Percentiles rank a stretch among this genome's conserved stretches.
phyloP scores from a whole-genome alignment of 2,888 invertebrate genomes.

The Chesias legatella region DNA sequence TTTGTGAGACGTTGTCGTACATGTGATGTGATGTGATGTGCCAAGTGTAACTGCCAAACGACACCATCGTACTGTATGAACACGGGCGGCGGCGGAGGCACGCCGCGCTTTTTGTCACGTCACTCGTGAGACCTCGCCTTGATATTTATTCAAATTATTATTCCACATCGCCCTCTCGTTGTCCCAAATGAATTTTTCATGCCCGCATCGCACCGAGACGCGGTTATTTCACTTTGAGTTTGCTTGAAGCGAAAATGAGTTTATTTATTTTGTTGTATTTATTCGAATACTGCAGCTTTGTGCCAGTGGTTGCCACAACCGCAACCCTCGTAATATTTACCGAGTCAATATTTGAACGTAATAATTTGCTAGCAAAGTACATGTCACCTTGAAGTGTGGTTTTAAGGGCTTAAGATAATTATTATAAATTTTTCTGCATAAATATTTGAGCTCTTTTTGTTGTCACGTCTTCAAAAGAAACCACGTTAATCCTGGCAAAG shows the following conservation, averaged over 20 bases:
- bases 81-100: conserved; percentile 68
- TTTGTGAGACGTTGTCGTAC: conserved; percentile 59
- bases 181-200: conserved; percentile 78
- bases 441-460: conserved; percentile 2
- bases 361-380: conserved; percentile 48
- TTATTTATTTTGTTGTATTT: conserved; percentile 65
- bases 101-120: conserved; percentile 70
- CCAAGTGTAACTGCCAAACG: conserved; percentile 65
- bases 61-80: conserved; percentile 70
- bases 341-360: conserved; percentile 51
- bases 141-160: conserved; percentile 79
- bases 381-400: conserved; percentile 28
- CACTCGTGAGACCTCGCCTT: conserved; percentile 53
- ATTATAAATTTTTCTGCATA: conserved; percentile 3
- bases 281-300: conserved; percentile 47
- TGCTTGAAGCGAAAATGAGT: conserved; percentile 62
- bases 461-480: conserved; percentile 16
- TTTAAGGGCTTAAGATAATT: conserved; percentile 9
- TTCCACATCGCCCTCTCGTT: conserved; percentile 72
- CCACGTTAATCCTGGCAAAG: too few relatives aligned
- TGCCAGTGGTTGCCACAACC: conserved; percentile 36
- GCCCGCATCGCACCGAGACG: conserved; percentile 65
- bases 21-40: conserved; percentile 51
- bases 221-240: conserved; percentile 77
- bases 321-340: conserved; percentile 44